Conservation (phyloP, 2,888 invertebrate species). For the Meteorus colon region DNA sequence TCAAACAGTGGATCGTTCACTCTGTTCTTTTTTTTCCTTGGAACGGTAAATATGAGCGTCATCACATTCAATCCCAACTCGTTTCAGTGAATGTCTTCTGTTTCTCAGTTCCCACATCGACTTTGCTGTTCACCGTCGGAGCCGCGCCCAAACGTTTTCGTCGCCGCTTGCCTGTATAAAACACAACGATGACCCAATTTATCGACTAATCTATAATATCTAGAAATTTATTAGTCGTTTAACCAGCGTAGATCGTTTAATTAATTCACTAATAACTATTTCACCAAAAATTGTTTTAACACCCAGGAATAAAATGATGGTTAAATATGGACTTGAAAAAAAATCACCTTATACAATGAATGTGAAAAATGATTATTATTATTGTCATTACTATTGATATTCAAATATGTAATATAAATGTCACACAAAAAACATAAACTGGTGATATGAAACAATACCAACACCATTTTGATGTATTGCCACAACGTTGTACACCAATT, state of each 20-base stretch:
- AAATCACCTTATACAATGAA: no score
- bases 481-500: conserved; percentile 13
- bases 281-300: no score
- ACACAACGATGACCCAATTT: conserved; percentile 62
- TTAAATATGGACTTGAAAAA: no score
- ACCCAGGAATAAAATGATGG: no score
- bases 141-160: conserved; percentile 58
- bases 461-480: not conserved
- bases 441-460: not conserved
- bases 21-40: not conserved
- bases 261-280: no score
- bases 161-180: conserved; percentile 66
- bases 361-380: no score
- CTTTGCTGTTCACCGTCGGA: conserved; percentile 41
- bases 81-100: conserved; percentile 61
- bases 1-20: not conserved
- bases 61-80: conserved; percentile 56
- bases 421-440: no score
- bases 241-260: no score
- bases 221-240: no score
- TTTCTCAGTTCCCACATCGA: conserved; percentile 41
- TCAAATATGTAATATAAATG: no score
- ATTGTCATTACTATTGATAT: not conserved
- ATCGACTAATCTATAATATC: conserved; percentile 37
- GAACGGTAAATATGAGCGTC: not conserved